Base-by-base conservation (phyloP, 2,113 vertebrate genomes). In the Scophthalmus maximus region DNA sequence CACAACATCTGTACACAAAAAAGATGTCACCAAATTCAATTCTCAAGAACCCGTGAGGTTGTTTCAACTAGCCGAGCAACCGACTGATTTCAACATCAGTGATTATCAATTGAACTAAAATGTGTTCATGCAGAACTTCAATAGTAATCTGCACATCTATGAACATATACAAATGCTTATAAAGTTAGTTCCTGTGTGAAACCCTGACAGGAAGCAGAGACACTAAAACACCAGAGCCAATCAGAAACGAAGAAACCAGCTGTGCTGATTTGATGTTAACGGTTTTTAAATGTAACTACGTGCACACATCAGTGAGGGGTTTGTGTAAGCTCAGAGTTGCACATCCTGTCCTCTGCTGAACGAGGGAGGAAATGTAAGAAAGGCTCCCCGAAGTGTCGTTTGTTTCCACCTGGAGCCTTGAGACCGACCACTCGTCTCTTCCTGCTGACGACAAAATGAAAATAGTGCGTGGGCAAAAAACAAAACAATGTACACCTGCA, bases 401-500 rank as follows among this genome's bases (percentile, higher is more conserved):
- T 14, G 46, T 20, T 47, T 52, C 47, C 29, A 60, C 51, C 52
- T 53, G 51, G 30, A 78, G 66, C 20, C 12, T 1, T 1, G 2
- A 69, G 40, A 44, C 42, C 22, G 67, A 70, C 77, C 42, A 44
- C 18, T 44, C 12, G 42, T 44, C 62, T 75, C 46, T 53, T 76
- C 64, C 83, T 69, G 44, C 60, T 68, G 69, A 27, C n/a, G 15
- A 76, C 25, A 74, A 40, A 81, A 65, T 6, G 20, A 14, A 44
- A 29, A 30, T 18, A 0, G 26, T 2, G 8, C 2, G 10, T 7
- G 3, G 8, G 15, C 9, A 27, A 32, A 23, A 22, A 66, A 47
- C 62, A 68, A 57, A 55, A 55, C 47, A 60, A 47, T 4, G 53
- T 44, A 32, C 79, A 83, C 77, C 77, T 87, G 86, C 86, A 82